Conservation (phyloP, 92 coral and sea anemone species). For the Porites lobata region DNA sequence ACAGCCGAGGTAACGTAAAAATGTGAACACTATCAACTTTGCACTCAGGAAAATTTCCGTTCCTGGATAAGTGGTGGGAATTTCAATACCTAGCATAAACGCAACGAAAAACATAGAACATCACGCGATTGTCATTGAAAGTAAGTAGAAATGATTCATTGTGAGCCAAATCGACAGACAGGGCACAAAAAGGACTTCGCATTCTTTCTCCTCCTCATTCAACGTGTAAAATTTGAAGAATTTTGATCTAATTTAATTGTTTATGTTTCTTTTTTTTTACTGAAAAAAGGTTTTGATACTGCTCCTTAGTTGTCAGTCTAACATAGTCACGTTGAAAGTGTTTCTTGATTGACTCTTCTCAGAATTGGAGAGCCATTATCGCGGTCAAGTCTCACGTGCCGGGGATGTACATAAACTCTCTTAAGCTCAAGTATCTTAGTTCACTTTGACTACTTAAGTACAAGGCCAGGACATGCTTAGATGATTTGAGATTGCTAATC, state of each 20-base stretch:
- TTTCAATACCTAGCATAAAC: background rate
- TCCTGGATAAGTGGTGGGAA: too few relatives aligned
- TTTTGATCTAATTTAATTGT: background rate
- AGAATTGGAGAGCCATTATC: background rate
- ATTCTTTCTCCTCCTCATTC: background rate
- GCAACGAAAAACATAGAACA: background rate
- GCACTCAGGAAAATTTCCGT: too few relatives aligned
- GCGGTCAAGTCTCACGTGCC: background rate
- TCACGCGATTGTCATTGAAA: background rate
- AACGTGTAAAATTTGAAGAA: conserved; percentile 24
- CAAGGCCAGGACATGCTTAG: background rate
- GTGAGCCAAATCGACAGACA: background rate
- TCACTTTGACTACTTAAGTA: background rate
- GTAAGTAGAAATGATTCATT: background rate
- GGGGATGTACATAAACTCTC: too few relatives aligned
- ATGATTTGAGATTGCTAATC: conserved; percentile 4
- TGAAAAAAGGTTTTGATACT: background rate
- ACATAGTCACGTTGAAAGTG: too few relatives aligned
- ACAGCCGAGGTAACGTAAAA: background rate
- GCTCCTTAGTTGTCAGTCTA: background rate
- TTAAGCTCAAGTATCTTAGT: background rate
- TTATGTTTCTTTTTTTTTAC: background rate
- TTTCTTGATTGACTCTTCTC: background rate
- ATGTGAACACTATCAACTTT: background rate
- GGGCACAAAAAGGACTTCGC: background rate